Conservation (phyloP, 2,797 vertebrate species). For the Labroides dimidiatus region DNA sequence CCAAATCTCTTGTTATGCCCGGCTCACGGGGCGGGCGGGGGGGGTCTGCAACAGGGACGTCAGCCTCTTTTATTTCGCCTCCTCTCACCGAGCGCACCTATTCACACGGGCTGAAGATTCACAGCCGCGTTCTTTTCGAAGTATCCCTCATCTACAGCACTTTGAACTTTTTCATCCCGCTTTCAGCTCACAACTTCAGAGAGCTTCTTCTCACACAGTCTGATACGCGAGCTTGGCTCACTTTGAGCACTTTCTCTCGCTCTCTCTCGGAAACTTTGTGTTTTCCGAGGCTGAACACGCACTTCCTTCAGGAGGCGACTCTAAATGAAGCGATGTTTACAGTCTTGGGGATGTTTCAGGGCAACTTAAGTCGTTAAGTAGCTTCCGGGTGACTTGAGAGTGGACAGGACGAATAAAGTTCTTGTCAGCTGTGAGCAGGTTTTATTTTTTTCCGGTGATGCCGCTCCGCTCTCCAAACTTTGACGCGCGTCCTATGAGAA, state of each 20-base stretch:
- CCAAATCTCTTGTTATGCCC: conserved; percentile 82
- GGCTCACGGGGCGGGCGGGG: conserved; percentile 74
- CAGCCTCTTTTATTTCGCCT: conserved; percentile 56
- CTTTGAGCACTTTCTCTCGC: conserved; percentile 52
- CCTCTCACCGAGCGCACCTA: conserved; percentile 57
- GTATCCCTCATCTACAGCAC: conserved; percentile 64
- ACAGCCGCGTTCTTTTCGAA: conserved; percentile 36
- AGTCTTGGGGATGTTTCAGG: conserved; percentile 40
- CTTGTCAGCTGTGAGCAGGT: conserved; percentile 33
- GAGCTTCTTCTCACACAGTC: conserved; percentile 31
- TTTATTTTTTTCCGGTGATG: conserved; percentile 21
- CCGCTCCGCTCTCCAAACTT: conserved; percentile 69
- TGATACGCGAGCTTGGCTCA: conserved; percentile 39
- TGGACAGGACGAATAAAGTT: conserved; percentile 69
- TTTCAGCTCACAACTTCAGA: conserved; percentile 44
- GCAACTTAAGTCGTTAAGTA: conserved; percentile 56
- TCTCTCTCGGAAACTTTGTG: conserved; percentile 43
- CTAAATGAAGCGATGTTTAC: conserved; percentile 42
- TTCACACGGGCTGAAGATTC: conserved; percentile 66
- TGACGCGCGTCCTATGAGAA: conserved; percentile 55
- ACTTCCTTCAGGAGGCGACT: conserved; percentile 40
- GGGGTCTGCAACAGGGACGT: conserved; percentile 82
- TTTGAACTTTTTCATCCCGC: conserved; percentile 39
- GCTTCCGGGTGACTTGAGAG: conserved; percentile 46
- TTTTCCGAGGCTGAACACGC: conserved; percentile 24